Base-by-base conservation (phyloP, 1,140 invertebrate species). In the Formica exsecta region DNA sequence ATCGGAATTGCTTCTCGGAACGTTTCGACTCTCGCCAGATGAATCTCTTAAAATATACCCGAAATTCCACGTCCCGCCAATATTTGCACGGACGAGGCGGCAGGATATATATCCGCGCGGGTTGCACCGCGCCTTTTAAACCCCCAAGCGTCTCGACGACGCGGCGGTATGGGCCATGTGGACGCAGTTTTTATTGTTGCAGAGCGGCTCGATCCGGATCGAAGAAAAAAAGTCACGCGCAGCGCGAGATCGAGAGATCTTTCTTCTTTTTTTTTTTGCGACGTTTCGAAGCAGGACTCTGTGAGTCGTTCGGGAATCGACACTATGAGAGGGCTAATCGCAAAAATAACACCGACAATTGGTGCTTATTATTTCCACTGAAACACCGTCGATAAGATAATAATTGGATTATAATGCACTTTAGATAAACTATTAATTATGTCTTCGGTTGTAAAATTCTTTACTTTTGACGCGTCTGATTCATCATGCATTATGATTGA, bases 1-100 rank as follows among this genome's bases (percentile, higher is more conserved):
- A 93, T 92, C 92, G 92, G 90, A 93, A 93, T 93, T 92, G 91
- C 89, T 93, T 93, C 92, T 93, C 66, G 90, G 92, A 93, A 92
- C 90, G 88, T 93, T 88, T 88, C 77, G 88, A 68, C 80, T 87
- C 75, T 66, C 54, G 90, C 81, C 84, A 88, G 90, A 85, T 89
- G 88, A 90, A 92, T 90, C 90, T 93, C 92, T 93, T 92, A 93
- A 93, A 93, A 93, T 93, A 93, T 84, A 88, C 91, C 87, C 83
- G 88, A 90, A 90, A 90, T 90, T 90, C 88, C 88, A 79, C 85
- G 85, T 89, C 88, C 79, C 87, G 85, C 85, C 85, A 89, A 91
- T 92, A 91, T 92, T 92, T 92, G 90, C 89, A 83, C 85, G 86
- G 86, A 25, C 83, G 74, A 62, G 61, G 54, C 84, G 89, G 61